phyloP scores from a whole-genome alignment of 1,140 invertebrate genomes.

The Streblospio benedicti region DNA sequence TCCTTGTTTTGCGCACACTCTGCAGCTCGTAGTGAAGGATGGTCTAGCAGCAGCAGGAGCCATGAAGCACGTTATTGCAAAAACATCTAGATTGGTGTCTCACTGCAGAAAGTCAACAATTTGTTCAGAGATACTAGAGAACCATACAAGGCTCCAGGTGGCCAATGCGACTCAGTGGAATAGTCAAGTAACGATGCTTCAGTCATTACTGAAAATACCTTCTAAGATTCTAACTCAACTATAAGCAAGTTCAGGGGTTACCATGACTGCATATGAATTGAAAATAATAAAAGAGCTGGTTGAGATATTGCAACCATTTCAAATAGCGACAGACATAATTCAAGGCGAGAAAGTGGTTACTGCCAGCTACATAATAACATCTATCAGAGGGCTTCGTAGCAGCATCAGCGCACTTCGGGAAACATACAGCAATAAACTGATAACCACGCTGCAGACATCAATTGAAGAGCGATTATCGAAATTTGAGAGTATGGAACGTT shows the following conservation, averaged over 20 bases:
- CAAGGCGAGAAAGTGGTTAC: neutral
- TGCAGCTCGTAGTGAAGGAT: conserved; percentile 1
- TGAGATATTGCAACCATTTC: neutral
- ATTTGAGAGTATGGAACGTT: neutral
- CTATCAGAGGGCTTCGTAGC: neutral
- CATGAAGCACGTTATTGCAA: neutral
- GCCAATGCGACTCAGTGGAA: neutral
- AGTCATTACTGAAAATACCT: too few species aligned
- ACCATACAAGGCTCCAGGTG: neutral
- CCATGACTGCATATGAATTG: neutral
- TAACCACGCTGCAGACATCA: neutral
- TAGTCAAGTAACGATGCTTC: neutral
- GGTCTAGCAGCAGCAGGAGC: neutral
- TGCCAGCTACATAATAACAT: neutral
- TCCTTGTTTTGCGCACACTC: neutral
- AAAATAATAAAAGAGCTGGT: neutral
- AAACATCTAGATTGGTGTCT: neutral
- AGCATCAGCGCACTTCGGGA: neutral
- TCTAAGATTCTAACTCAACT: too few species aligned
- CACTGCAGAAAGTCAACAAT: neutral
- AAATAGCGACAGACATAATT: neutral
- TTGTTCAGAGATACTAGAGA: neutral
- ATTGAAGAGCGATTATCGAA: neutral
- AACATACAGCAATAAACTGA: too few species aligned
- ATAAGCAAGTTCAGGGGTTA: too few species aligned